phyloP scores from a whole-genome alignment of 2,797 vertebrate species.

The Glossophaga mutica region DNA sequence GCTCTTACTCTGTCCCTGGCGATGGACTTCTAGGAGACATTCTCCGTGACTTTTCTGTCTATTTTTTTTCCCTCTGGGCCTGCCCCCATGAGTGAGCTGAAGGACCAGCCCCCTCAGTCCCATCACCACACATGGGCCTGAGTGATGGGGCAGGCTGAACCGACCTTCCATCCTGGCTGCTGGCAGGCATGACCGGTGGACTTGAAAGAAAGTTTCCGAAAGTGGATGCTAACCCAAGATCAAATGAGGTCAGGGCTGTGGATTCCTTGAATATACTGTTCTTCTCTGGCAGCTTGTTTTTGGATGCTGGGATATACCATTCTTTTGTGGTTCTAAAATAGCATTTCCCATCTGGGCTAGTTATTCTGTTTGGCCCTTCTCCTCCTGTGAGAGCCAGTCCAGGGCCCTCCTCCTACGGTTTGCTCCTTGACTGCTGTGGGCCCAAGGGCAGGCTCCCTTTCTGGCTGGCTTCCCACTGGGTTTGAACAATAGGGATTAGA shows the following conservation, averaged over 20 bases:
- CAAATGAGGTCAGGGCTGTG: background rate
- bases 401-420: background rate
- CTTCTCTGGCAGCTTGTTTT: background rate
- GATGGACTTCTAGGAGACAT: background rate
- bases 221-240: background rate
- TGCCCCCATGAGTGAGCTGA: background rate
- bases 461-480: background rate
- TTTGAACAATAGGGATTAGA: background rate
- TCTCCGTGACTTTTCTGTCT: background rate
- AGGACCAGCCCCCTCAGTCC: background rate
- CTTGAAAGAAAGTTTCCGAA: conserved; percentile 8
- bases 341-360: background rate
- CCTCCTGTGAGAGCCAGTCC: background rate
- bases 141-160: background rate
- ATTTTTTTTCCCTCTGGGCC: background rate
- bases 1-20: background rate
- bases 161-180: background rate
- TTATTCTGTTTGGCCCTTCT: background rate
- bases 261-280: conserved; percentile 20
- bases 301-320: background rate
- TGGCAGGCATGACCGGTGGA: background rate
- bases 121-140: background rate
- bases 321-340: conserved; percentile 17
- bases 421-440: background rate
- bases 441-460: background rate